These are phyloP conservation scores for Agrypnus murinus DNA, from an alignment of 2,888 invertebrate species.

Conservation along the genomic window DNA sequence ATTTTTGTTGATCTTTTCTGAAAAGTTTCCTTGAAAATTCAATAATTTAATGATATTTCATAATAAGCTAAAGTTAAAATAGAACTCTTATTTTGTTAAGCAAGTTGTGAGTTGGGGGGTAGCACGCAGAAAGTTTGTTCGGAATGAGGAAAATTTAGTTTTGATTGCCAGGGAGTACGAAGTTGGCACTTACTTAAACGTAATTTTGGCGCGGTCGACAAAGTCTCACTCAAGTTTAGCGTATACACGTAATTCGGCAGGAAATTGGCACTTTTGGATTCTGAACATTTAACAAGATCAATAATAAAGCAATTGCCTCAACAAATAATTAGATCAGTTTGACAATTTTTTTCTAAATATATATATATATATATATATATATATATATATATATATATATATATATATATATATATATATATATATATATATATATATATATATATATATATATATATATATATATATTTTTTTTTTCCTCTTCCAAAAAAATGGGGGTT, in stretches of 20 bases:
- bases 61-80: constrained; percentile 19
- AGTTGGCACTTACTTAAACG: constrained; percentile 17
- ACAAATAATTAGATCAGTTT: constrained; percentile 26
- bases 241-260: constrained; percentile 29
- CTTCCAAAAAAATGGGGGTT: too few relatives aligned
- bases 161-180: constrained; percentile 24
- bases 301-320: constrained; percentile 26
- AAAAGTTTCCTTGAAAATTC: neutral
- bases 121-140: neutral
- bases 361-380: too few relatives aligned
- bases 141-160: constrained; percentile 29
- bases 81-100: constrained; percentile 18
- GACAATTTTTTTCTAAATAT: constrained; percentile 23
- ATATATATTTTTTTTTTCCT: too few relatives aligned
- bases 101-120: constrained; percentile 17
- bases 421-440: too few relatives aligned
- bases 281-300: constrained; percentile 23
- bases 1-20: constrained; percentile 14
- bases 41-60: constrained; percentile 21
- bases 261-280: constrained; percentile 35
- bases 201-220: constrained; percentile 19
- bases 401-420: too few relatives aligned
- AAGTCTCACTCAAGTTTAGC: constrained; percentile 21
- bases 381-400: too few relatives aligned
- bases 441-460: too few relatives aligned